phyloP scores from a whole-genome alignment of 2,888 invertebrate species.

The Drosophila histrio region DNA sequence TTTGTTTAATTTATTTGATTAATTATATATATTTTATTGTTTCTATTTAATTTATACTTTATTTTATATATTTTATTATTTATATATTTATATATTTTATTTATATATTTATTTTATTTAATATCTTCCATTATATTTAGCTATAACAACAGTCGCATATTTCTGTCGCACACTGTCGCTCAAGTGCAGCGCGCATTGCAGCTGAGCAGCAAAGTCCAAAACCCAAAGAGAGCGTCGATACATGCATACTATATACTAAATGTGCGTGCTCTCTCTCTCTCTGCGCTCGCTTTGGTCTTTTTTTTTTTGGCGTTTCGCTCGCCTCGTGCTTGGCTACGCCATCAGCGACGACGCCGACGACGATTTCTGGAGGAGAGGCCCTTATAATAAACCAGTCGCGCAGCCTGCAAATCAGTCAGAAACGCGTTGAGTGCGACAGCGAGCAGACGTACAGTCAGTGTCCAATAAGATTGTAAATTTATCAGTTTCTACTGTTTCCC shows the following conservation, averaged over 20 bases:
- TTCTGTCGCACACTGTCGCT: conserved; percentile 45
- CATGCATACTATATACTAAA: not conserved
- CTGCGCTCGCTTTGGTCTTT: not conserved
- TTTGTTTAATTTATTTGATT: too few species aligned
- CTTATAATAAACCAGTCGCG: conserved; percentile 77
- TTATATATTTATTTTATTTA: too few species aligned
- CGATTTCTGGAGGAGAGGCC: conserved; percentile 51
- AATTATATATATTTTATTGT: too few species aligned
- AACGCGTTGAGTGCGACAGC: conserved; percentile 66
- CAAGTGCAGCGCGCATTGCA: conserved; percentile 41
- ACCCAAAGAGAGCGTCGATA: conserved; percentile 26
- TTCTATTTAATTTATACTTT: too few species aligned
- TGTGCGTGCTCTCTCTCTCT: conserved; percentile 7
- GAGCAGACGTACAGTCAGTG: conserved; percentile 63
- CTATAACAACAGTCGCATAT: conserved; percentile 26
- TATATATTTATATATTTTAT: too few species aligned
- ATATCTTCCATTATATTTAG: too few species aligned
- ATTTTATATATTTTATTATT: too few species aligned
- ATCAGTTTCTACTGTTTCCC: not conserved
- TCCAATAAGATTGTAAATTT: conserved; percentile 27
- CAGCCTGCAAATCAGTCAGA: conserved; percentile 74
- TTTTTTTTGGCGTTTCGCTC: conserved; percentile 17
- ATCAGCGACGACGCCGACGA: not conserved
- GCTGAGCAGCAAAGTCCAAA: conserved; percentile 46
- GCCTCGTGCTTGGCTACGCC: conserved; percentile 9